Evolutionary conservation across 2,797 vertebrate species (phyloP), one percentile per base, ranked within the genome.

Genomic region (Falco novaeseelandiae): DNA sequence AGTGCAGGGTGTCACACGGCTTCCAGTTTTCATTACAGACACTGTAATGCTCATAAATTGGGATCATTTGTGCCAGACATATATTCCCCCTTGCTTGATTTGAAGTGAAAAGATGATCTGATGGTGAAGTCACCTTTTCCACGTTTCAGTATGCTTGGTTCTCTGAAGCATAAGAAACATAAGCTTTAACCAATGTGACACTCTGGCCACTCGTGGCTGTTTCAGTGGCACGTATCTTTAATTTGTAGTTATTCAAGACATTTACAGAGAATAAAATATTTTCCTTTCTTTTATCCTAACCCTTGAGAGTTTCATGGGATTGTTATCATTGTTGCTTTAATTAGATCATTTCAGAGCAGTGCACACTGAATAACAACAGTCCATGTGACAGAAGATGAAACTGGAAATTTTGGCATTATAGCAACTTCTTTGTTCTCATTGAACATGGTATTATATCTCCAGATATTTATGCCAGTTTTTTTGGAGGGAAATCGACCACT

Each of bases 101-200:
- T 79, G 51, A 83, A 90, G 36, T 40, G 73, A 93, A 90, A 34
- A 32, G 6, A 29, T n/a, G 66, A 69, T 72, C 29, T 81, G 48
- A 34, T 51, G 51, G 22, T 21, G 27, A 86, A 3, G 7, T 88
- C 8, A 15, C 11, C 18, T 59, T 74, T 65, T 83, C 23, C 8
- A 25, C 29, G 17, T 83, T 78, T 81, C 38, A 18, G 5, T 48
- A 21, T 34, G 8, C 23, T 55, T 86, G 26, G 2, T 58, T 87
- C n/a, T 83, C 55, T 76, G 46, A 82, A 82, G 46, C 17, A 9
- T 25, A 23, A 44, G 51, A 46, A 82, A 30, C 12, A 16, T 8
- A 66, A 34, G 5, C 38, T 57, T 71, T 0, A 0, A 78, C 29
- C 4, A 49, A 3, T 0, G 0, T 49, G 49, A 26, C 55, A 5